Base-by-base conservation (phyloP, 1,140 invertebrate genomes). In the Cydia fagiglandana region DNA sequence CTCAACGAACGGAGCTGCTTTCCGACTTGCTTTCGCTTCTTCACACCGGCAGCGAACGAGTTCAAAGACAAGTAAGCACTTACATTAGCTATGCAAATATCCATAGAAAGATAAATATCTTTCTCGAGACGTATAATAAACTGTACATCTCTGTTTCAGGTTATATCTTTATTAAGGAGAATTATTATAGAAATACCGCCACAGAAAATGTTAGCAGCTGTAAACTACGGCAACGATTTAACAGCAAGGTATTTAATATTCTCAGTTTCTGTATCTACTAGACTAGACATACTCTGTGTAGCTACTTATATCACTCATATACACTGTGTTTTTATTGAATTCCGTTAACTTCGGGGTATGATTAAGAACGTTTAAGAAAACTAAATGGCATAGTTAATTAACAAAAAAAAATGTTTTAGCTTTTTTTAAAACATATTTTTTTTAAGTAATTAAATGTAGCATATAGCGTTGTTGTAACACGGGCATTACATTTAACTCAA, bases 11-110 rank as follows among this genome's bases (percentile, higher is more conserved):
- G 38, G 96, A 96, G 41, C 88, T 99, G 9, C 92, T 99, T 0
- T 94, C 95, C 45, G 98, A 99, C 92, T 91, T 99, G 24, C 92
- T 99, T 2, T 96, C 96, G 77, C 92, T 99, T 6, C 92, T 99
- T 12, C 98, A 99, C 87, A 99, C 98, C 3, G 98, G 98, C 56
- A 98, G 98, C 78, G 98, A 98, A 66, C 94, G 98, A 75, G 97
- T 99, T 1, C 98, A 99, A 88, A 94, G 98, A 90, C 98, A 99
- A 94, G 97, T 99, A 34, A 34, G 34, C 34, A 34, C 34, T 30
- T 30, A 30, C 34, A 34, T 34, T 34, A 34, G 6, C 6, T 30
- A 30, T 30, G 2, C 30, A 3, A 30, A 30, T 76, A 41, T n/a
- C n/a, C n/a, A n/a, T n/a, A n/a, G n/a, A n/a, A n/a, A n/a, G n/a